Evolutionary conservation across 2,113 vertebrate species (phyloP).

Genomic region (Gasterosteus nipponicus): DNA sequence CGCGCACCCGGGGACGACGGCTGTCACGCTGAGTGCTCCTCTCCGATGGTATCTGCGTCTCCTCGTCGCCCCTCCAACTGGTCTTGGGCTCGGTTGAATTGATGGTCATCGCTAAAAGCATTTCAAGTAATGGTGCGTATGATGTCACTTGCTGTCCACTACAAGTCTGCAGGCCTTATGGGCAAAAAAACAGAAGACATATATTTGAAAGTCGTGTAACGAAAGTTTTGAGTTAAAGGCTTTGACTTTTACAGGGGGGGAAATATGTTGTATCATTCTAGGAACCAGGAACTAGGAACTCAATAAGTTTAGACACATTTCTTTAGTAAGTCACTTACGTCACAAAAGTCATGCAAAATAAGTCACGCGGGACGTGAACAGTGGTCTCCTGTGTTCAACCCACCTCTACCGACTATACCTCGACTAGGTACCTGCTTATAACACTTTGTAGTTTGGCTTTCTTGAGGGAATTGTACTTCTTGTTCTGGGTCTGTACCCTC

Average conservation of each 20-base stretch:
- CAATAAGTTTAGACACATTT: not conserved
- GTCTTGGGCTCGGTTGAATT: conserved; percentile 15
- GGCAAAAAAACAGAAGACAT: not conserved
- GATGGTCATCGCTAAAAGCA: conserved; percentile 54
- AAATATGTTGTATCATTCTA: no score
- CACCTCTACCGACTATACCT: no score
- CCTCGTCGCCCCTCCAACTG: not conserved
- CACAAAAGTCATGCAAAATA: no score
- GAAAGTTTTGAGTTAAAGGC: conserved; percentile 1
- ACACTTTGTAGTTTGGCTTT: no score
- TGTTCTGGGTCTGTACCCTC: no score
- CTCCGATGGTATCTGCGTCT: conserved; percentile 40
- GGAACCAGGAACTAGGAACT: not conserved
- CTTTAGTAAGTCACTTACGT: not conserved
- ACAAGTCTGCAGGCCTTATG: not conserved
- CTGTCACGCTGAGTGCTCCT: conserved; percentile 32
- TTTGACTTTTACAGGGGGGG: not conserved
- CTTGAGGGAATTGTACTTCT: no score
- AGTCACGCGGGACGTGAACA: no score
- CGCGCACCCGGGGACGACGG: conserved; percentile 12
- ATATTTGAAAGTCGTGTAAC: no score
- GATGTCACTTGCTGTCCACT: conserved; percentile 53
- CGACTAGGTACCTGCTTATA: no score
- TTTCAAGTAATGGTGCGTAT: conserved; percentile 39
- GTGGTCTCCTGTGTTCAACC: no score